Evolutionary conservation across 2,888 invertebrate genomes (phyloP), one percentile per base, ranked within the genome.

Genomic region (Listrodromus nycthemerus): DNA sequence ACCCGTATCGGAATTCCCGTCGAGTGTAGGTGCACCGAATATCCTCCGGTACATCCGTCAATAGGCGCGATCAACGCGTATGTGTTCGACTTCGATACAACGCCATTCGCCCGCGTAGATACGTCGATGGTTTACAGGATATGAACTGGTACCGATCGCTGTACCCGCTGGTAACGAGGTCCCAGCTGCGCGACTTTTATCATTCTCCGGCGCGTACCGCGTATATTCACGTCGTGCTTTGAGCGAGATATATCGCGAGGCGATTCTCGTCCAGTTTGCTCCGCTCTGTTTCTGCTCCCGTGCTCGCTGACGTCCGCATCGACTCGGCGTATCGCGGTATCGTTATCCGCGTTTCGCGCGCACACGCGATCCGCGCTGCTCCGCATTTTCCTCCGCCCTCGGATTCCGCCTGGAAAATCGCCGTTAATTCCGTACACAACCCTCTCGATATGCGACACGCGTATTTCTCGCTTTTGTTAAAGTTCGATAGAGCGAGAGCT

Each of bases 231-330:
- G 27, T 19, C 58, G 73, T 69, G 74, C 50, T 77, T 67, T 37
- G 24, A 48, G 71, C 71, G 37, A 50, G 67, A 82, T 82, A 77
- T 61, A 71, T 48, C 37, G 66, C 30, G 61, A 50, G 33, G 67
- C 27, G 73, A 73, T 82, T 82, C 61, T 77, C 82, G 73, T 67
- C 27, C 48, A 73, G 77, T 77, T 82, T 77, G 71, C 73, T 73
- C 61, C 78, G 50, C 67, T 41, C 58, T 10, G 58, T 52, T 67
- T 73, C 71, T 58, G 37, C 58, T 48, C 63, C 50, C 27, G 50
- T 61, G 13, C 48, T 16, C 19, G 24, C 21, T 10, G 21, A 45
- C 52, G 58, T 16, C 58, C 50, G 7, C 58, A 67, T 37, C 70
- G 45, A 24, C 63, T 48, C 55, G 45, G 41, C 0, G 52, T 66